A percentile compares a stretch with the other conserved stretches of the same genome.
These are phyloP conservation scores for Aphis gossypii DNA, from an alignment of 1,140 invertebrate genomes.

Conservation along the genomic window DNA sequence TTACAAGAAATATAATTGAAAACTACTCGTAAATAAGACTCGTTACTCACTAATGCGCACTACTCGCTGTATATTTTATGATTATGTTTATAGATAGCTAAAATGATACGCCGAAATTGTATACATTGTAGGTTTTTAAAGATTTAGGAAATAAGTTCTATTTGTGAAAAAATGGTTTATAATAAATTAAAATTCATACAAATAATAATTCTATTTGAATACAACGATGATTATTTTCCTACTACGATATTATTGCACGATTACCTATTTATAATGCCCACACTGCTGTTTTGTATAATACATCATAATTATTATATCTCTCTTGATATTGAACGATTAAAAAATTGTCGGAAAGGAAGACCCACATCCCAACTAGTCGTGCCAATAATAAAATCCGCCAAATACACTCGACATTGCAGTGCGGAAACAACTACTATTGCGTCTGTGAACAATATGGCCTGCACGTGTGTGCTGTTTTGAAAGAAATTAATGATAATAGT, in stretches of 20 bases:
- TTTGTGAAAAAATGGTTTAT: neutral
- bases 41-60: neutral
- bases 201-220: neutral
- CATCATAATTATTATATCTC: neutral
- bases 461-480: neutral
- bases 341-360: too few species aligned
- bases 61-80: neutral
- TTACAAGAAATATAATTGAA: neutral
- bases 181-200: neutral
- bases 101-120: neutral
- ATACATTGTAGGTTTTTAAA: neutral
- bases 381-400: neutral
- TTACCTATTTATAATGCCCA: neutral
- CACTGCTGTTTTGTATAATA: neutral
- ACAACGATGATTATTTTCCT: neutral
- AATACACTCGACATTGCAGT: neutral
- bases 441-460: neutral
- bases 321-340: neutral
- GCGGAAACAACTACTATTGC: neutral
- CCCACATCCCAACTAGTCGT: neutral
- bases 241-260: neutral
- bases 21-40: neutral
- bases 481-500: neutral
- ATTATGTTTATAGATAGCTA: neutral
- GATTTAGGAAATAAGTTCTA: neutral